phyloP scores from a whole-genome alignment of 2,797 vertebrate species.

The Lates japonicus region DNA sequence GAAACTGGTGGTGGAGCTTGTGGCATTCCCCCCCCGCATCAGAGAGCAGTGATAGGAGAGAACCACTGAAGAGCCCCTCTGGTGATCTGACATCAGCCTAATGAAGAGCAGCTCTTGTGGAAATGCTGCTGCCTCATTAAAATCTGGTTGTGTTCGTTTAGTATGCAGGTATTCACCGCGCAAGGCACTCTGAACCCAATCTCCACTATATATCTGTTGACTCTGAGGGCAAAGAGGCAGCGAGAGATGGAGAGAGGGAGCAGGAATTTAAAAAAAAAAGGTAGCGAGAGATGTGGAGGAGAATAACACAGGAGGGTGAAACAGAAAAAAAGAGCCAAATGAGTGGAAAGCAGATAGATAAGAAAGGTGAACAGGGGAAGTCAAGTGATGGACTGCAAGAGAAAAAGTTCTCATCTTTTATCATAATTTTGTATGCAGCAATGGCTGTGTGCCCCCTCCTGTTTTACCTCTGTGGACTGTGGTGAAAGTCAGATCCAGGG shows the following conservation, averaged over 20 bases:
- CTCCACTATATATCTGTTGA: conserved; percentile 29
- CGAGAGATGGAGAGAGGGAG: conserved; percentile 13
- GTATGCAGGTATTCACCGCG: conserved; percentile 53
- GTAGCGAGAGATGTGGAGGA: neutral
- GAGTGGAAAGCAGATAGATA: conserved; percentile 13
- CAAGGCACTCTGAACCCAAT: conserved; percentile 28
- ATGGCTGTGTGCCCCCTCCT: neutral
- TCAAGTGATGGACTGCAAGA: conserved; percentile 15
- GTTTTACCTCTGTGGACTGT: conserved; percentile 7
- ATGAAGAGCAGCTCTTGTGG: conserved; percentile 62
- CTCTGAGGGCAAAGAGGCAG: conserved; percentile 40
- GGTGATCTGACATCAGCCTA: conserved; percentile 57
- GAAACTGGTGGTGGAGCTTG: conserved; percentile 22
- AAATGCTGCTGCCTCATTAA: conserved; percentile 66
- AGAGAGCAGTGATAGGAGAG: conserved; percentile 46
- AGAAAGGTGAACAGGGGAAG: conserved; percentile 28
- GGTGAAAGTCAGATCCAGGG: conserved; percentile 28
- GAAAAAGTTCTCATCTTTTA: conserved; percentile 14
- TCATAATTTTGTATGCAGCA: conserved; percentile 7
- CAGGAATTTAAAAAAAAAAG: neutral
- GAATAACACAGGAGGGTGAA: conserved; percentile 10
- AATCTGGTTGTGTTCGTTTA: conserved; percentile 50
- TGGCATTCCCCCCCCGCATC: conserved; percentile 28
- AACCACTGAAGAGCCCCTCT: conserved; percentile 49
- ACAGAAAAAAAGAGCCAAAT: neutral